Conservation (phyloP, 2,888 invertebrate genomes). For the Venustoraphidia nigricollis region DNA sequence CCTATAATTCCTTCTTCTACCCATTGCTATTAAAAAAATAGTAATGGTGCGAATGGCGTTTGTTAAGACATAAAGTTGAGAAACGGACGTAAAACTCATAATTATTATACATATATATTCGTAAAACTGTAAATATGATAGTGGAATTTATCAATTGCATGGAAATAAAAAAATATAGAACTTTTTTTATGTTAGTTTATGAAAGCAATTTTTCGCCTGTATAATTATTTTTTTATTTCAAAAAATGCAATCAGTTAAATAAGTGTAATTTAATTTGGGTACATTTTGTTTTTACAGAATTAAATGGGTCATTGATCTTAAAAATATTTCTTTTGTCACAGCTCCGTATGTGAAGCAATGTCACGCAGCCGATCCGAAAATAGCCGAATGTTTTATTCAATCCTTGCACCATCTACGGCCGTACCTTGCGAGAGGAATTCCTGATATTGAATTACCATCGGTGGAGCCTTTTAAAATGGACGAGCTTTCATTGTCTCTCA, state of each 20-base stretch:
- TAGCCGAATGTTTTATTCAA: constrained; percentile 38
- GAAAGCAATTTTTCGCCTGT: too few relatives aligned
- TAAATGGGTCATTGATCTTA: constrained; percentile 3
- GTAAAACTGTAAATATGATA: background rate
- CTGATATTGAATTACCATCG: constrained; percentile 48
- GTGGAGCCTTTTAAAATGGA: constrained; percentile 51
- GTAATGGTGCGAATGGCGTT: too few relatives aligned
- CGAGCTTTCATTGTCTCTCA: constrained; percentile 39
- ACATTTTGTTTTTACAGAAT: background rate
- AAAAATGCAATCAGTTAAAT: background rate
- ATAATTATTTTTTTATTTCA: too few relatives aligned
- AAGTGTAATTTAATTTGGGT: background rate
- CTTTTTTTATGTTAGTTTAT: too few relatives aligned
- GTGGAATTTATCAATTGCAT: background rate
- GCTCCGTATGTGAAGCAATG: constrained; percentile 54
- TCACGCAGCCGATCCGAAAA: constrained; percentile 40
- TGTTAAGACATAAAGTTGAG: too few relatives aligned
- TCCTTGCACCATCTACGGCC: constrained; percentile 42
- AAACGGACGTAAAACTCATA: too few relatives aligned
- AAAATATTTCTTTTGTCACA: constrained; percentile 21
- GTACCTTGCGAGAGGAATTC: constrained; percentile 40
- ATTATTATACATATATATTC: too few relatives aligned
- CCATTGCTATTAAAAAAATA: too few relatives aligned
- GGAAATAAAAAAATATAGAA: too few relatives aligned
- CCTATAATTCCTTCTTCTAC: too few relatives aligned